Conservation (phyloP, 2,797 vertebrate species). For the Hyperoplus lanceolatus region DNA sequence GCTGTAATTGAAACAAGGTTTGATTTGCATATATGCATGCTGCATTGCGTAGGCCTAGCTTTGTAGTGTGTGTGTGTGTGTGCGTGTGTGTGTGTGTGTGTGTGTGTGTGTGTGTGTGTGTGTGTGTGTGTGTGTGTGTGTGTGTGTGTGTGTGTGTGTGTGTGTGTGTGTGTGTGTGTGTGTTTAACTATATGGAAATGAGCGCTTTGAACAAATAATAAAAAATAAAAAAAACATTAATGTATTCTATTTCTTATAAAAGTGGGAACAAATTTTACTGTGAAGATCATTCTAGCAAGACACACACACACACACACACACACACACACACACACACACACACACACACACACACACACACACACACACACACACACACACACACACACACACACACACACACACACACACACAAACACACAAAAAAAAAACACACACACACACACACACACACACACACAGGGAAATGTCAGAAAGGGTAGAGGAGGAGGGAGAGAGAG, state of each 20-base stretch:
- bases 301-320: not conserved
- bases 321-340: too few relatives aligned
- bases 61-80: too few relatives aligned
- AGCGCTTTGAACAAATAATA: conserved; percentile 51
- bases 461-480: conserved; percentile 73
- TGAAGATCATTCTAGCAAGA: conserved; percentile 79
- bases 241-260: conserved; percentile 71
- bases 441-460: conserved; percentile 42
- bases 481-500: not conserved
- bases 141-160: too few relatives aligned
- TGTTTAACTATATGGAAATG: conserved; percentile 72
- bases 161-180: conserved; percentile 14
- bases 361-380: too few relatives aligned
- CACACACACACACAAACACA: too few relatives aligned
- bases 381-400: too few relatives aligned
- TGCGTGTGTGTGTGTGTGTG: too few relatives aligned
- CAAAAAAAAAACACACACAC: too few relatives aligned
- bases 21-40: conserved; percentile 75
- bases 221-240: conserved; percentile 65
- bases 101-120: too few relatives aligned
- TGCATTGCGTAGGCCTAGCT: conserved; percentile 47
- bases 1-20: conserved; percentile 73
- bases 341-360: too few relatives aligned
- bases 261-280: conserved; percentile 69
- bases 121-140: too few relatives aligned